A percentile compares a stretch with the other conserved stretches of the same genome.
Conservation (phyloP, 2,113 vertebrate species). For the Hyperopisus bebe region DNA sequence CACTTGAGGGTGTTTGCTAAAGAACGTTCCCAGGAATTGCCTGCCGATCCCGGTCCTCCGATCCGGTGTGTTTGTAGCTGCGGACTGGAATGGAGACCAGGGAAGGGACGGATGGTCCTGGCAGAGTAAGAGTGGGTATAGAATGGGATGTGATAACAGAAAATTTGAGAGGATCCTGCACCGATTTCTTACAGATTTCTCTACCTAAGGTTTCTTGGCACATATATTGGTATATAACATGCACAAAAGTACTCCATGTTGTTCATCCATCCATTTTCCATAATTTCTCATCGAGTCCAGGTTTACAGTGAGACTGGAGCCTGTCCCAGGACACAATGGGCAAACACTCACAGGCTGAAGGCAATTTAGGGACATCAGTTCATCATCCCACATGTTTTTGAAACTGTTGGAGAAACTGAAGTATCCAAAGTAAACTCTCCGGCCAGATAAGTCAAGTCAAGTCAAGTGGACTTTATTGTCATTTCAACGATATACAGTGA, state of each 20-base stretch:
- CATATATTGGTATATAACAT: not conserved
- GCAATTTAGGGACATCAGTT: not conserved
- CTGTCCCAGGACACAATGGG: not conserved
- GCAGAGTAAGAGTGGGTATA: slow-evolving; percentile 18
- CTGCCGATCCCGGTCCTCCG: slow-evolving; percentile 49
- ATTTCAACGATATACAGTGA: too few relatives aligned
- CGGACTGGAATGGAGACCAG: not conserved
- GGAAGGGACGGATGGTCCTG: slow-evolving; percentile 33
- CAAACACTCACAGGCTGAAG: not conserved
- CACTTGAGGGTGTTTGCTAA: slow-evolving; percentile 30
- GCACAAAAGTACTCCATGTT: not conserved
- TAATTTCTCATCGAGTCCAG: not conserved
- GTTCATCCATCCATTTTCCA: not conserved
- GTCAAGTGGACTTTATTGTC: too few relatives aligned
- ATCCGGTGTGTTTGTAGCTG: slow-evolving; percentile 35
- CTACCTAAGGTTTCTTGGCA: not conserved
- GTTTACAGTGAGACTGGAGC: not conserved
- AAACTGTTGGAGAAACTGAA: not conserved
- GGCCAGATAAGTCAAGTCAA: not conserved
- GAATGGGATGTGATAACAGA: not conserved
- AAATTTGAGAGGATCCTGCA: not conserved
- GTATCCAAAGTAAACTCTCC: not conserved
- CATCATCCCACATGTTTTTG: not conserved
- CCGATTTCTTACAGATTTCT: not conserved
- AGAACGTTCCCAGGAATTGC: slow-evolving; percentile 24